Evolutionary conservation across 37 sponge, comb jelly and placozoan genomes (phyloP).

Genomic region (Theonella swinhoei): DNA sequence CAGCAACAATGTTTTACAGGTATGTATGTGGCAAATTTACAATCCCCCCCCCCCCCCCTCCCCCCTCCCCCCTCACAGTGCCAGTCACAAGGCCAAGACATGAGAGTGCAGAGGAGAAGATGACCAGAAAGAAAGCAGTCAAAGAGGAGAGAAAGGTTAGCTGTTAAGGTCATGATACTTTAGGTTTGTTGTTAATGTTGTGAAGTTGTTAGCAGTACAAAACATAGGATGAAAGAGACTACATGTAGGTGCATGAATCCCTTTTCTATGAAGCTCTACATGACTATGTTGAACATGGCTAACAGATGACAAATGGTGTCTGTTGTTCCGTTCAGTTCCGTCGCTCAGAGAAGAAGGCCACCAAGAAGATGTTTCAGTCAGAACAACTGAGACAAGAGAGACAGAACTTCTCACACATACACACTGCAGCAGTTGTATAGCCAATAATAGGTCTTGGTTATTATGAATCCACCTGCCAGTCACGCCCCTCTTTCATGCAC

Average conservation of each 20-base stretch:
- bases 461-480: too few relatives aligned
- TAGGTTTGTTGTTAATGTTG: not conserved
- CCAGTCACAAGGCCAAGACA: conserved; percentile 50
- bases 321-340: too few relatives aligned
- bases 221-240: not conserved
- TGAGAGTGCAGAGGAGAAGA: conserved; percentile 84
- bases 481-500: too few relatives aligned
- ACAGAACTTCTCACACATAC: not conserved
- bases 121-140: conserved; percentile 76
- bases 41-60: too few relatives aligned
- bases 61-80: not conserved
- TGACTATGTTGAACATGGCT: too few relatives aligned
- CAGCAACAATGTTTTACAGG: too few relatives aligned
- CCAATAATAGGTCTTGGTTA: too few relatives aligned
- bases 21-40: too few relatives aligned
- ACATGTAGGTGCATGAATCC: not conserved
- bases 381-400: conserved; percentile 59
- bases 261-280: too few relatives aligned
- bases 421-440: conserved; percentile 17
- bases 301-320: too few relatives aligned
- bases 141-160: conserved; percentile 81
- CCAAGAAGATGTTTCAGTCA: conserved; percentile 62
- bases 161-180: not conserved
- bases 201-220: not conserved
- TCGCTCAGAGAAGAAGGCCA: conserved; percentile 73